Evolutionary conservation across 2,888 invertebrate species (phyloP).

Genomic region (Calephelis perditalis): DNA sequence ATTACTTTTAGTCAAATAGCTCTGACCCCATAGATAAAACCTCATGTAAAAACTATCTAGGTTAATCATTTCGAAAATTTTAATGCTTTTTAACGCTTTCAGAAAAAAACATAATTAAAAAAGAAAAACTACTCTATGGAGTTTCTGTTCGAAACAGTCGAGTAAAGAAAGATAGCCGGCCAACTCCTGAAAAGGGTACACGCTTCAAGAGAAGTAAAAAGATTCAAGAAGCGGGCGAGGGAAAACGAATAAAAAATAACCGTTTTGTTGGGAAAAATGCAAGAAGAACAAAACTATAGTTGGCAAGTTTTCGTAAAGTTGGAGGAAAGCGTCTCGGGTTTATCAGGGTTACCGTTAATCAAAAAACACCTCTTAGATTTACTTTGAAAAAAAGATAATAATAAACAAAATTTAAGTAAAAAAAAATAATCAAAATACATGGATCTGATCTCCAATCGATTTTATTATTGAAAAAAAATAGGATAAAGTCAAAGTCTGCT

Average conservation of each 20-base stretch:
- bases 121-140: conserved; percentile 41
- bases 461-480: too few relatives aligned
- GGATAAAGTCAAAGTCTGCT: too few relatives aligned
- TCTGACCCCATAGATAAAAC: too few relatives aligned
- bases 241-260: conserved; percentile 44
- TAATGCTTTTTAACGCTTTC: too few relatives aligned
- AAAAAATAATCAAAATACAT: too few relatives aligned
- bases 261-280: conserved; percentile 64
- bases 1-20: too few relatives aligned
- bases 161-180: conserved; percentile 73
- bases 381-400: too few relatives aligned
- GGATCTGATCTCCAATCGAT: too few relatives aligned
- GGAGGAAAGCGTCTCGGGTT: conserved; percentile 46
- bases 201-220: conserved; percentile 66
- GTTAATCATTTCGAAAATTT: too few relatives aligned
- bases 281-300: conserved; percentile 67
- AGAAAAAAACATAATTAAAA: neutral
- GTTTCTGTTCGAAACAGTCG: conserved; percentile 51
- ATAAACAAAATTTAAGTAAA: too few relatives aligned
- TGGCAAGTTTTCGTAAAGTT: conserved; percentile 70
- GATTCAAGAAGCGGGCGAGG: conserved; percentile 53
- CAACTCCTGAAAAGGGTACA: conserved; percentile 76
- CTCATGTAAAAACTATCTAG: too few relatives aligned
- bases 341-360: conserved; percentile 23
- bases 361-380: neutral